Evolutionary conservation across 2,797 vertebrate genomes (phyloP).

Genomic region (Coregonus ussuriensis): DNA sequence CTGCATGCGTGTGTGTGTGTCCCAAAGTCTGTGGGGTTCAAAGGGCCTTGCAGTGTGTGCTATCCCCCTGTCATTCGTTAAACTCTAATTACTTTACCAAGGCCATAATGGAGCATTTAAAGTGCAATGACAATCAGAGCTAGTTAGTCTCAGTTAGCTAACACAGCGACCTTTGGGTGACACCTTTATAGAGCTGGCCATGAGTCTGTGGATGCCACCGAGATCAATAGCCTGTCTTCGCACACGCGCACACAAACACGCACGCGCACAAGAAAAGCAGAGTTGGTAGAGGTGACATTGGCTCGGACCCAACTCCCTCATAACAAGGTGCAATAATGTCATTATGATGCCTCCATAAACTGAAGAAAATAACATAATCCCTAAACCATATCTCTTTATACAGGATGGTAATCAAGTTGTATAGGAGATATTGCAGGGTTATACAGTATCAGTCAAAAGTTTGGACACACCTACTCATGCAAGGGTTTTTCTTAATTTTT

Average conservation of each 20-base stretch:
- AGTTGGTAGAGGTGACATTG: background rate
- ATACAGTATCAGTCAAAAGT: background rate
- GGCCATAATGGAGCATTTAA: constrained; percentile 78
- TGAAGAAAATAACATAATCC: constrained; percentile 40
- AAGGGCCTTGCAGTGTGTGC: constrained; percentile 60
- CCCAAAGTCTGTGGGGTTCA: constrained; percentile 59
- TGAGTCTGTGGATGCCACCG: background rate
- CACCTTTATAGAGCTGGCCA: constrained; percentile 11
- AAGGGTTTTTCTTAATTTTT: no score
- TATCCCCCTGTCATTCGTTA: constrained; percentile 75
- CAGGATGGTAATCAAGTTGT: constrained; percentile 45
- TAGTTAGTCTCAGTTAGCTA: constrained; percentile 63
- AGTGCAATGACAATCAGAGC: constrained; percentile 65
- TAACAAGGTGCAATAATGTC: constrained; percentile 46
- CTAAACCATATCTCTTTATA: constrained; percentile 55
- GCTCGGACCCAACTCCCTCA: no score
- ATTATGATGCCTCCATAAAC: constrained; percentile 63
- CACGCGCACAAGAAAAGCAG: background rate
- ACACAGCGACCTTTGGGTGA: constrained; percentile 50
- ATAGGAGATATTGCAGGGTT: constrained; percentile 26
- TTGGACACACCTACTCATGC: no score
- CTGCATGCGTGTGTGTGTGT: background rate
- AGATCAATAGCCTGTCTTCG: background rate
- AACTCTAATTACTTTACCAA: constrained; percentile 76
- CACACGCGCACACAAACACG: no score